These are phyloP conservation scores for Nasua narica DNA, from an alignment of 2,797 vertebrate species.

Conservation along the genomic window DNA sequence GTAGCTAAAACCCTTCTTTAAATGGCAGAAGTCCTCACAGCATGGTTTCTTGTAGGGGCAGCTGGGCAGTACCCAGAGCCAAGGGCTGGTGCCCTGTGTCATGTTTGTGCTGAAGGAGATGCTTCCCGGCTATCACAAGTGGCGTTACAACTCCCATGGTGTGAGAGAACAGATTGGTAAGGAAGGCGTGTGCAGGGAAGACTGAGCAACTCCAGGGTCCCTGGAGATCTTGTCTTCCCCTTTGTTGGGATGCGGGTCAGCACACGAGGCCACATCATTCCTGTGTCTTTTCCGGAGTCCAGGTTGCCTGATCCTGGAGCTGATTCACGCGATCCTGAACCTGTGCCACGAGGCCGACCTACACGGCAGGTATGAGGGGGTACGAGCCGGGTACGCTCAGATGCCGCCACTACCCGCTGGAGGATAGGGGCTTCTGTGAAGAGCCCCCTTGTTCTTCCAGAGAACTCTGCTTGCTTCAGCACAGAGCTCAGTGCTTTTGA, in stretches of 20 bases:
- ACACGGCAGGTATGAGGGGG: slow-evolving; percentile 86
- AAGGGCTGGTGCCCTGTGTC: slow-evolving; percentile 95
- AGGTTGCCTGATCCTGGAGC: slow-evolving; percentile 96
- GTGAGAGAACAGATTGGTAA: slow-evolving; percentile 95
- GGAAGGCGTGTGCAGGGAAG: background rate
- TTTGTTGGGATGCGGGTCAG: background rate
- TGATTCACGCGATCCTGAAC: slow-evolving; percentile 97
- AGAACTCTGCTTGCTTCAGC: background rate
- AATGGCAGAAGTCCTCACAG: background rate
- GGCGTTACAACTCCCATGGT: slow-evolving; percentile 95
- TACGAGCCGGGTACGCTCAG: background rate
- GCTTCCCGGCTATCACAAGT: slow-evolving; percentile 98
- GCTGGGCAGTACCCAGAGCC: slow-evolving; percentile 95
- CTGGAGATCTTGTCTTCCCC: background rate
- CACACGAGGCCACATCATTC: background rate
- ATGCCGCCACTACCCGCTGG: background rate
- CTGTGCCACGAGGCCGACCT: slow-evolving; percentile 93
- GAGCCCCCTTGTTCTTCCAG: background rate
- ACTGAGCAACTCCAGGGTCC: background rate
- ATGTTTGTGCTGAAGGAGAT: slow-evolving; percentile 98
- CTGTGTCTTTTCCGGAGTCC: slow-evolving; percentile 58
- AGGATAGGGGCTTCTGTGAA: background rate
- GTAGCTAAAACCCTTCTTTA: background rate
- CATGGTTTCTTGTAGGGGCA: slow-evolving; percentile 88
- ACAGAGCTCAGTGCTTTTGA: background rate